These are phyloP conservation scores for Oscheius onirici DNA, from an alignment of 2,888 invertebrate species.

Conservation along the genomic window DNA sequence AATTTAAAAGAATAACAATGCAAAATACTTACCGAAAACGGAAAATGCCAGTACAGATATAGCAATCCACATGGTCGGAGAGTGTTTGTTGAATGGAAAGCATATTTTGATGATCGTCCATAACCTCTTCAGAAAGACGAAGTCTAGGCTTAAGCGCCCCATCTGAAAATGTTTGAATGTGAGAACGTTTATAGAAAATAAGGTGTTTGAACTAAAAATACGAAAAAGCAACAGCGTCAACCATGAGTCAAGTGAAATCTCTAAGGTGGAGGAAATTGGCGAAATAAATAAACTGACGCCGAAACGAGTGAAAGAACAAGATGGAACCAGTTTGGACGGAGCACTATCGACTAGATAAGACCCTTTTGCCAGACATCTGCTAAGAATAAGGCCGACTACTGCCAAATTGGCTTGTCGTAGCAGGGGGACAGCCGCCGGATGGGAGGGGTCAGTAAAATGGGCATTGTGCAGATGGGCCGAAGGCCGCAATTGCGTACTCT, in stretches of 20 bases:
- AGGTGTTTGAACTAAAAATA: neutral
- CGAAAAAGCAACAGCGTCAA: neutral
- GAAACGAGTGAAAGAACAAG: too few relatives aligned
- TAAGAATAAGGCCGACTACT: too few relatives aligned
- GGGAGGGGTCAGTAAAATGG: constrained; percentile 18
- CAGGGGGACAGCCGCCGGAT: neutral
- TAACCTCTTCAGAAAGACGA: constrained; percentile 72
- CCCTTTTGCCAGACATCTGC: too few relatives aligned
- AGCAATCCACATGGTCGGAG: constrained; percentile 71
- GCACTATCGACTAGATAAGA: too few relatives aligned
- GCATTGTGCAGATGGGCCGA: neutral
- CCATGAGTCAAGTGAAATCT: neutral
- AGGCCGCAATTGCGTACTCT: neutral
- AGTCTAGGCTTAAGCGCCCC: constrained; percentile 71
- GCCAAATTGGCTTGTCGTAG: neutral
- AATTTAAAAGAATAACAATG: neutral
- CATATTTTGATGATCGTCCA: constrained; percentile 71
- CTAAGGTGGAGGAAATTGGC: too few relatives aligned
- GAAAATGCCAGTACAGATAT: constrained; percentile 70
- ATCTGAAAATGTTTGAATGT: constrained; percentile 30
- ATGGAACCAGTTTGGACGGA: too few relatives aligned
- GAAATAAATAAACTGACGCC: too few relatives aligned
- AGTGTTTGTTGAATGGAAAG: constrained; percentile 72
- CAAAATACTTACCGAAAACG: constrained; percentile 69
- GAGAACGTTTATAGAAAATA: neutral